Percentiles rank a stretch among this genome's conserved stretches.
Conservation (phyloP, 1,140 invertebrate species). For the Gryon sp. region DNA sequence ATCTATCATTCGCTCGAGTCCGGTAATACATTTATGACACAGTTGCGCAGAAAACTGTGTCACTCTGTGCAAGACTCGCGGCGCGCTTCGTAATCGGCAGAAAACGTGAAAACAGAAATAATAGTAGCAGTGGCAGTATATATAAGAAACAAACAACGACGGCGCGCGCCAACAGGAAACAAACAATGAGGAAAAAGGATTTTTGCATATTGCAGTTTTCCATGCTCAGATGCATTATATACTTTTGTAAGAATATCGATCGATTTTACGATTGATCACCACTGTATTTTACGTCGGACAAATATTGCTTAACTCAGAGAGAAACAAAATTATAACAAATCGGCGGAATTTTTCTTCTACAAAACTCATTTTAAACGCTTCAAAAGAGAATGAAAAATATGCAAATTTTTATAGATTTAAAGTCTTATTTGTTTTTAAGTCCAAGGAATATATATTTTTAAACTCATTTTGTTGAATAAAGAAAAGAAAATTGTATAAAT, state of each 20-base stretch:
- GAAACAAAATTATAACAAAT: too few relatives aligned
- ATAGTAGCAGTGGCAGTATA: constrained; percentile 28
- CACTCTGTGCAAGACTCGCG: constrained; percentile 36
- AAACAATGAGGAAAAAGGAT: constrained; percentile 41
- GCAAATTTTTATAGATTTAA: too few relatives aligned
- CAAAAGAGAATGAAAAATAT: too few relatives aligned
- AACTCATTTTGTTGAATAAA: too few relatives aligned
- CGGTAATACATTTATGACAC: constrained; percentile 58
- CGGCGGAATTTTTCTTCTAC: too few relatives aligned
- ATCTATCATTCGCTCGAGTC: constrained; percentile 37
- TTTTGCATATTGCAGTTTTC: constrained; percentile 49
- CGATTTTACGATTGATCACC: constrained; percentile 27
- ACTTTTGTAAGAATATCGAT: constrained; percentile 16
- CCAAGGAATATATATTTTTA: too few relatives aligned
- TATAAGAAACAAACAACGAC: constrained; percentile 17
- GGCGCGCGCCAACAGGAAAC: constrained; percentile 27
- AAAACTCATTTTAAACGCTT: too few relatives aligned
- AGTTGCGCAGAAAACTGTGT: constrained; percentile 59
- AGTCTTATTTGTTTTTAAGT: too few relatives aligned
- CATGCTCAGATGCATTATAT: background rate
- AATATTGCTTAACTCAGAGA: too few relatives aligned
- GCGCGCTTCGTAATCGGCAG: constrained; percentile 44
- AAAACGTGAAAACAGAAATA: constrained; percentile 54
- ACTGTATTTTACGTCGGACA: too few relatives aligned
- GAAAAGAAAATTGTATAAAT: too few relatives aligned